These are phyloP conservation scores for Thyatira batis DNA, from an alignment of 2,888 invertebrate species.

Conservation along the genomic window DNA sequence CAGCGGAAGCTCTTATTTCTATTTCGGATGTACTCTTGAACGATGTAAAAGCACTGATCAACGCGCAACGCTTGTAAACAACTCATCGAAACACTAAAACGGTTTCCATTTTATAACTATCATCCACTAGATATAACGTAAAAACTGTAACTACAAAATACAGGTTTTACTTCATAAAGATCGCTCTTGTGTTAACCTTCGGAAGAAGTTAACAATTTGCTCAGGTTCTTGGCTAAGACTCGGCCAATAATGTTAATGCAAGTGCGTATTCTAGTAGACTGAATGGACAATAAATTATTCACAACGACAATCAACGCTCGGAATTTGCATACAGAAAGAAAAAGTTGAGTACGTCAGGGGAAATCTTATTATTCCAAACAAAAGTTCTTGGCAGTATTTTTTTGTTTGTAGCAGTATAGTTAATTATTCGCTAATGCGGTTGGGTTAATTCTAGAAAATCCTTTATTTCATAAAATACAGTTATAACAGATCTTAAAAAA, in stretches of 20 bases:
- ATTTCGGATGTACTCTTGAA: constrained; percentile 51
- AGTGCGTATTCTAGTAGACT: neutral
- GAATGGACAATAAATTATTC: neutral
- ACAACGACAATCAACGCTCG: neutral
- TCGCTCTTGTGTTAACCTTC: neutral
- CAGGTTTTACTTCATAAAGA: neutral
- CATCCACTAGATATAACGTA: neutral
- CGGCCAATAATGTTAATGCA: neutral
- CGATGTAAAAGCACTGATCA: constrained; percentile 42
- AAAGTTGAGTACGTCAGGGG: neutral
- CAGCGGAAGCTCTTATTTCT: constrained; percentile 67
- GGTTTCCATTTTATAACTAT: constrained; percentile 20
- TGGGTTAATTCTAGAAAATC: neutral
- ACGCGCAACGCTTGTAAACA: constrained; percentile 44
- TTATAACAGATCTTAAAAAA: too few species aligned
- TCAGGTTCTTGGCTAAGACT: neutral
- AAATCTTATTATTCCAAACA: neutral
- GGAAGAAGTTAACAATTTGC: neutral
- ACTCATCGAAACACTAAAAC: constrained; percentile 41
- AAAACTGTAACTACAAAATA: neutral
- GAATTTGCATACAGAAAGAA: neutral
- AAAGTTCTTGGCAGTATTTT: neutral
- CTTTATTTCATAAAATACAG: too few species aligned
- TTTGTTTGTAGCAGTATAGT: neutral
- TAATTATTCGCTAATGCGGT: neutral